phyloP scores from a whole-genome alignment of 2,113 vertebrate species.

The Vidua chalybeata region DNA sequence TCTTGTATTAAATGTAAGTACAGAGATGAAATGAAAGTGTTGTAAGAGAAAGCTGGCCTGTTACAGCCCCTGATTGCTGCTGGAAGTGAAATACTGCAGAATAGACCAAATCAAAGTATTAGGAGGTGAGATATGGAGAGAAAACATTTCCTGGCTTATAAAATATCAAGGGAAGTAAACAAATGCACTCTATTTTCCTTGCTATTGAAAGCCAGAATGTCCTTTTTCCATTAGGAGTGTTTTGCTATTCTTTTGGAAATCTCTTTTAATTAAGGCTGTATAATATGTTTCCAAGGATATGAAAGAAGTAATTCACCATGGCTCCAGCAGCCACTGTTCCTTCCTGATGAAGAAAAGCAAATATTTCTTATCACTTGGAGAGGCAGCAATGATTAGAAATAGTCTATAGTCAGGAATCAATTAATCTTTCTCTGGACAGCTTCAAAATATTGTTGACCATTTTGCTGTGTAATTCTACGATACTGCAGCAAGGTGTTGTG shows the following conservation, averaged over 20 bases:
- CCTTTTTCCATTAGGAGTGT: constrained; percentile 3
- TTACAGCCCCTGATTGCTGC: not conserved
- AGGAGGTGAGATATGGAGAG: not conserved
- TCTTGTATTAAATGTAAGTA: not conserved
- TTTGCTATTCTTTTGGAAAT: constrained; percentile 38
- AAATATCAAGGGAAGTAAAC: constrained; percentile 16
- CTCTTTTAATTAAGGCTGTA: constrained; percentile 55
- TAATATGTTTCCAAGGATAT: constrained; percentile 50
- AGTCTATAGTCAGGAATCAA: not conserved
- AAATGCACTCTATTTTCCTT: constrained; percentile 6
- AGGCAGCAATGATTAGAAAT: not conserved
- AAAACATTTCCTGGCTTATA: not conserved
- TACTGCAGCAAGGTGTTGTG: not conserved
- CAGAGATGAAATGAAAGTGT: not conserved
- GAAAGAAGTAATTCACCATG: constrained; percentile 37
- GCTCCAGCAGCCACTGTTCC: not conserved
- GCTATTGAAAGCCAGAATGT: constrained; percentile 2
- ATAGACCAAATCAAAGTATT: not conserved
- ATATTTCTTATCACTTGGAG: constrained; percentile 3
- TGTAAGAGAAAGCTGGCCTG: not conserved
- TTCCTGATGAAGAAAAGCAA: constrained; percentile 30
- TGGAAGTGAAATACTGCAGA: not conserved
- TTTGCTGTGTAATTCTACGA: not conserved
- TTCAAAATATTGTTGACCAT: not conserved
- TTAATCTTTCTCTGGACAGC: not conserved